phyloP scores from a whole-genome alignment of 2,888 invertebrate species.

The Oasisia sp. region DNA sequence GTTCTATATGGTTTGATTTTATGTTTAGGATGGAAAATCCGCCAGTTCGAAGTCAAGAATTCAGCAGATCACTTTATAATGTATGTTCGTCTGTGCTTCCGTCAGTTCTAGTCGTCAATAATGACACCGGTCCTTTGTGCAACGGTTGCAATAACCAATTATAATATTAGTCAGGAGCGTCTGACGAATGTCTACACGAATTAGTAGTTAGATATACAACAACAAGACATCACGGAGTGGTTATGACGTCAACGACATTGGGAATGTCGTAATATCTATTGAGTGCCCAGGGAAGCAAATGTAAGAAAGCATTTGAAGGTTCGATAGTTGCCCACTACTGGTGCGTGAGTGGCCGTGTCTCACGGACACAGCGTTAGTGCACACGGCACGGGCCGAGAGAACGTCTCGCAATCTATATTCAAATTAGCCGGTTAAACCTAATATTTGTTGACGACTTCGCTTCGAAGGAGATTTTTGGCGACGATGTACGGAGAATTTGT shows the following conservation, averaged over 20 bases:
- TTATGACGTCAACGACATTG: background rate
- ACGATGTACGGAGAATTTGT: background rate
- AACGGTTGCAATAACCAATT: no score
- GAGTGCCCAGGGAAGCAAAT: background rate
- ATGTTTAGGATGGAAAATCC: no score
- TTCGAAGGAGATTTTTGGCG: background rate
- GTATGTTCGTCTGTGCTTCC: no score
- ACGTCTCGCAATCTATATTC: background rate
- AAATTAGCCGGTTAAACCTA: background rate
- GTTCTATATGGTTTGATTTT: no score
- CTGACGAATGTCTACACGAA: no score
- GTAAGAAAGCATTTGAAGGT: background rate
- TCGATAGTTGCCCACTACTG: background rate
- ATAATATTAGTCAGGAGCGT: no score
- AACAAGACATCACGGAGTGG: no score
- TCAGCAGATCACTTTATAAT: no score
- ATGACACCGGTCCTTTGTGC: no score
- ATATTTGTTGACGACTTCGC: background rate
- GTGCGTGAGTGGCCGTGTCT: background rate
- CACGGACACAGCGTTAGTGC: background rate
- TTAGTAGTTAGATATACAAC: no score
- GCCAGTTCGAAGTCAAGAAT: no score
- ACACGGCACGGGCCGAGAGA: background rate
- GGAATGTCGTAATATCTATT: background rate
- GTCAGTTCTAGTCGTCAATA: no score